These are phyloP conservation scores for Myotis brandtii DNA, from an alignment of 2,113 vertebrate species.

Conservation along the genomic window DNA sequence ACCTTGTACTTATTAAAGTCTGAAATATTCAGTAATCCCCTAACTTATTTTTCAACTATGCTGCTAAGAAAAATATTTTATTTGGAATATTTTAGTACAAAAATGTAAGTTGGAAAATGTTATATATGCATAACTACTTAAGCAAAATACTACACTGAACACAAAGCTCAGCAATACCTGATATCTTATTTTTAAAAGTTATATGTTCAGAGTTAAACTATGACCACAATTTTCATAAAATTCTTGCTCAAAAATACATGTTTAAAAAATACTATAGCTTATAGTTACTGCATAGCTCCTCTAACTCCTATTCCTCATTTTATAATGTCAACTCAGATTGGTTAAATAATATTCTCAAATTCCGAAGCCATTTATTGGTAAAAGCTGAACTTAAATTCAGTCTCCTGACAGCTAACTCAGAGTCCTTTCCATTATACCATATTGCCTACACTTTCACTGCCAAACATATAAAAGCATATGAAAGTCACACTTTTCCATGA, in stretches of 20 bases:
- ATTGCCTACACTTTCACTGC: neutral
- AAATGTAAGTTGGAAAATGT: neutral
- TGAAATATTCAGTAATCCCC: neutral
- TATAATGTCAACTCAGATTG: neutral
- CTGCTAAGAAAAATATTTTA: neutral
- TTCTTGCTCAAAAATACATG: neutral
- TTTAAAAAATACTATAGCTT: neutral
- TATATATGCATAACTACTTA: neutral
- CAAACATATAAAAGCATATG: neutral
- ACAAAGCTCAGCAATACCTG: neutral
- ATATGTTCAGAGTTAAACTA: neutral
- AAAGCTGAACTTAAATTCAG: neutral
- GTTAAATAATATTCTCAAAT: neutral
- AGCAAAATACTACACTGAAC: neutral
- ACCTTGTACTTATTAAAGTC: neutral
- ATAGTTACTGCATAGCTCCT: neutral
- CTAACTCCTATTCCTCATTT: neutral
- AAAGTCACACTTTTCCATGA: neutral
- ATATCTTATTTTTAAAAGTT: neutral
- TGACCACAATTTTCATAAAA: neutral
- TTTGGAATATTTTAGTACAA: neutral
- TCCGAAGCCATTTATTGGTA: neutral
- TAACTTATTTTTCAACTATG: neutral
- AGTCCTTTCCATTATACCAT: neutral
- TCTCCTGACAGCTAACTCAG: neutral